phyloP scores from a whole-genome alignment of 2,888 invertebrate genomes.

The Cantharis rufa region DNA sequence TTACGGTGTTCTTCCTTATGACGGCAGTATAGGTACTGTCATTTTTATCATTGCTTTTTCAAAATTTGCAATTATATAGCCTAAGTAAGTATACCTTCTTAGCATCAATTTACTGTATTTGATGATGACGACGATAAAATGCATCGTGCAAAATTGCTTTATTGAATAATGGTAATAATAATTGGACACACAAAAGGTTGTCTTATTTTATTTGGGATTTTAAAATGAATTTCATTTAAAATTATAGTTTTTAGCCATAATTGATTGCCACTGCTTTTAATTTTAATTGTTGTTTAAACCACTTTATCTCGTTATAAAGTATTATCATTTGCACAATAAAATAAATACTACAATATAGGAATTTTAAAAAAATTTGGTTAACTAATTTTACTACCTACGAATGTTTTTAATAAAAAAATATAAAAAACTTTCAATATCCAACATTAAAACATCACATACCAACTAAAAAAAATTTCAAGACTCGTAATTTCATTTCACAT shows the following conservation, averaged over 20 bases:
- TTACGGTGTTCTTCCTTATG: too few species aligned
- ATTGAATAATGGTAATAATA: not conserved
- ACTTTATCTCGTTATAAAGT: not conserved
- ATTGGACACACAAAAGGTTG: not conserved
- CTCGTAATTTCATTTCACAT: not conserved
- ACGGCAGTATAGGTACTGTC: too few species aligned
- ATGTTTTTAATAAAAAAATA: too few species aligned
- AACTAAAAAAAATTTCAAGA: not conserved
- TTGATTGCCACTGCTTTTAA: not conserved
- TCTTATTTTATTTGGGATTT: not conserved
- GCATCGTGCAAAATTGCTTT: not conserved
- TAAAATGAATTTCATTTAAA: not conserved
- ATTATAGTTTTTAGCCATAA: not conserved
- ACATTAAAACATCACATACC: not conserved
- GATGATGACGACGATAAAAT: not conserved
- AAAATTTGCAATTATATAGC: too few species aligned
- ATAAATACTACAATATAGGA: not conserved
- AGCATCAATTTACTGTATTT: not conserved
- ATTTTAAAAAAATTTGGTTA: not conserved
- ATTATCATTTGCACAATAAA: not conserved
- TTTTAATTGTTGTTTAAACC: not conserved
- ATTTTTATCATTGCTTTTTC: too few species aligned
- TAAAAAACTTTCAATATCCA: too few species aligned
- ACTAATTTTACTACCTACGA: too few species aligned
- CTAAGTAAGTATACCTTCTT: too few species aligned